A percentile compares a stretch with the other conserved stretches of the same genome.
phyloP scores from a whole-genome alignment of 2,113 vertebrate species.

The Pelvicachromis taeniatus region DNA sequence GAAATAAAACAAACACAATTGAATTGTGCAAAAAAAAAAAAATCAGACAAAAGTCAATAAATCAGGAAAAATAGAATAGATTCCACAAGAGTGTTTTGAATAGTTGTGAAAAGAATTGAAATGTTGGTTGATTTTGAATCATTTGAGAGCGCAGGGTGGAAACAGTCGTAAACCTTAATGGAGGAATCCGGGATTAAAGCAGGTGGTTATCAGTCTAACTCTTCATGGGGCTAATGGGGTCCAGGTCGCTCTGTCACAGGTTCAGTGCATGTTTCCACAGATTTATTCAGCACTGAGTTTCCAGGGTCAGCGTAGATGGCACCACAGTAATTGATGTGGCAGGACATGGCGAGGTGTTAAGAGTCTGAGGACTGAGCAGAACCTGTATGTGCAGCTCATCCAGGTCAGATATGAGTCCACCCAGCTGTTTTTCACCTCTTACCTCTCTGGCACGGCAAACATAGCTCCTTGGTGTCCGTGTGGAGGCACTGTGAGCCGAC shows the following conservation, averaged over 20 bases:
- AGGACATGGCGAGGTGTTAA: slow-evolving; percentile 96
- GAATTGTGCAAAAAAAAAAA: background rate
- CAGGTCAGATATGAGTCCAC: slow-evolving; percentile 91
- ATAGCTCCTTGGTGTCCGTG: background rate
- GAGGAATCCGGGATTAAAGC: background rate
- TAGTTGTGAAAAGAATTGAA: background rate
- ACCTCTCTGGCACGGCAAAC: slow-evolving; percentile 76
- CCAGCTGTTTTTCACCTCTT: slow-evolving; percentile 84
- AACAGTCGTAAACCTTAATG: background rate
- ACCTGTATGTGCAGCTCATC: slow-evolving; percentile 98
- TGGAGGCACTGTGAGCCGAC: no score
- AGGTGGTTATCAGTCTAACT: background rate
- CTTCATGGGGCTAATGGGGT: slow-evolving; percentile 95
- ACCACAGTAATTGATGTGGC: slow-evolving; percentile 93
- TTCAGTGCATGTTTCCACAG: slow-evolving; percentile 97
- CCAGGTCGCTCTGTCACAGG: slow-evolving; percentile 95
- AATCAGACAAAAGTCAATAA: background rate
- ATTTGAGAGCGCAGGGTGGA: background rate
- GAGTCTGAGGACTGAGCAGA: slow-evolving; percentile 90
- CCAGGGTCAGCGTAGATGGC: slow-evolving; percentile 97
- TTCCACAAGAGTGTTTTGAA: background rate
- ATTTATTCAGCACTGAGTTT: slow-evolving; percentile 92
- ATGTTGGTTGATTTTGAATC: background rate
- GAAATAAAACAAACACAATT: background rate
- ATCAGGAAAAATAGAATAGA: background rate